Evolutionary conservation across 2,888 invertebrate genomes (phyloP).

Genomic region (Galerucella pusilla): DNA sequence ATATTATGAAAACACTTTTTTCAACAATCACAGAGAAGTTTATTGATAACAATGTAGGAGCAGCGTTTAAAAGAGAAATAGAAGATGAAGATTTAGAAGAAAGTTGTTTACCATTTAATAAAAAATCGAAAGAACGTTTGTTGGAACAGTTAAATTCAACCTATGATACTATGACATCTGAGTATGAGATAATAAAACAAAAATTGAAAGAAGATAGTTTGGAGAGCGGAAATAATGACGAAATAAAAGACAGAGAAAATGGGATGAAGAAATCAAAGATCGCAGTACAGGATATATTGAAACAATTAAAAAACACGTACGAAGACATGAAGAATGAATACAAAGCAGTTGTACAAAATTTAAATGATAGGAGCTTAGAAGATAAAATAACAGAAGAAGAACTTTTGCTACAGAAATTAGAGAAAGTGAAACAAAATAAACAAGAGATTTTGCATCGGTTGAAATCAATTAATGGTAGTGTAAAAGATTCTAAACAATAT

Average conservation of each 20-base stretch:
- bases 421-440: neutral
- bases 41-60: neutral
- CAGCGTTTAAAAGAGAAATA: neutral
- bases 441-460: neutral
- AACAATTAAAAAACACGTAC: neutral
- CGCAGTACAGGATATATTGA: neutral
- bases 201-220: neutral
- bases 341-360: neutral
- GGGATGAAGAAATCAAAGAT: neutral
- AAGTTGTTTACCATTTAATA: neutral
- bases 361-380: neutral
- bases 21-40: neutral
- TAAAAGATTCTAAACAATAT: neutral
- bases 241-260: neutral
- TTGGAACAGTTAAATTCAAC: neutral
- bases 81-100: neutral
- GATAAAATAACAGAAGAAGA: neutral
- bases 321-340: slow-evolving; percentile 3
- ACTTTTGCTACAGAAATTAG: neutral
- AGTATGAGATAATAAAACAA: neutral
- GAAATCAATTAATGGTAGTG: neutral
- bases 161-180: neutral
- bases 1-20: slow-evolving; percentile 2
- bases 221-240: neutral
- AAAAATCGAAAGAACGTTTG: neutral